Conservation (phyloP, 1,140 invertebrate genomes). For the Anthonomus grandis region DNA sequence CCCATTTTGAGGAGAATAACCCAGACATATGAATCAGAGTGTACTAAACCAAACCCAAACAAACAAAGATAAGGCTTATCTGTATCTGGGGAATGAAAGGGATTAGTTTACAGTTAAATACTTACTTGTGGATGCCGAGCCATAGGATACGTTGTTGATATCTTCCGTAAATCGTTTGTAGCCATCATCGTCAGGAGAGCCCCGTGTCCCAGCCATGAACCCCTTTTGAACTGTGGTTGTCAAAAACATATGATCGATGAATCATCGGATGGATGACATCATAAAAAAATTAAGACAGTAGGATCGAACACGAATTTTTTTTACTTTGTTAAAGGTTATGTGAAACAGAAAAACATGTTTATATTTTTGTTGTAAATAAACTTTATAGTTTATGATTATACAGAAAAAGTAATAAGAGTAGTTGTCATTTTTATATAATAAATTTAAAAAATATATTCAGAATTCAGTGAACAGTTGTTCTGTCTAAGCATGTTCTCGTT, state of each 20-base stretch:
- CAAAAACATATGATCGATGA: constrained; percentile 17
- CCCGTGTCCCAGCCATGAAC: constrained; percentile 39
- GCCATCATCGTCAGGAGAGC: constrained; percentile 53
- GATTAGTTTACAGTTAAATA: constrained; percentile 3
- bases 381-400: background rate
- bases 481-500: no score
- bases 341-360: background rate
- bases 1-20: background rate
- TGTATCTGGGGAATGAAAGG: background rate
- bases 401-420: background rate
- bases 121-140: constrained; percentile 55
- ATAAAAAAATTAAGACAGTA: background rate
- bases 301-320: background rate
- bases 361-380: background rate
- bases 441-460: background rate
- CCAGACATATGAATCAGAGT: background rate
- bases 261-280: background rate
- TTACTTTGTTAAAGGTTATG: background rate
- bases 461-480: no score
- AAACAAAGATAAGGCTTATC: constrained; percentile 14
- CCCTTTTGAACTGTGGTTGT: constrained; percentile 29
- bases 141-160: constrained; percentile 56
- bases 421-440: background rate
- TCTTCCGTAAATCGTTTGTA: constrained; percentile 58
- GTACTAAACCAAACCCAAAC: constrained; percentile 1